Base-by-base conservation (phyloP, 2,113 vertebrate species). In the Tetrax tetrax region DNA sequence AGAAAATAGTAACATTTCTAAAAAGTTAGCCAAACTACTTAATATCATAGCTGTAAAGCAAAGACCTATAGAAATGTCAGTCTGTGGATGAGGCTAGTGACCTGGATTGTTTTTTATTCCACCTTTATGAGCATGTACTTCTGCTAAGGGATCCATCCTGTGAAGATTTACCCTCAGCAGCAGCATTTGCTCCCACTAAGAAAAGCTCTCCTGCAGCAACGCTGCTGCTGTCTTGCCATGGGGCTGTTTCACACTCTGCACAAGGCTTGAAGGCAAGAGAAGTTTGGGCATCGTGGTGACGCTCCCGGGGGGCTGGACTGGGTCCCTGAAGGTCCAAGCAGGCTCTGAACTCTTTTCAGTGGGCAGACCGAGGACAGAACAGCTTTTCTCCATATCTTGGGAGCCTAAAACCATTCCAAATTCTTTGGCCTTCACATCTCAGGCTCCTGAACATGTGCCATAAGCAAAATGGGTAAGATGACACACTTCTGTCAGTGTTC, bases 1-100 rank as follows among this genome's bases (percentile, higher is more conserved):
- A 97, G 96, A 97, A 97, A 97, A 97, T 91, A 97, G 95, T 93
- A 96, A 96, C 93, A 87, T 96, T 97, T 96, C 83, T 70, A 95
- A 97, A 96, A 93, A 94, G 84, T 90, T 94, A 83, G 95, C 93
- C 71, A 85, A 96, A 81, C 95, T 96, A 89, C 91, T 95, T 94
- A 93, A 91, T 95, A 92, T 92, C 79, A 48, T 48, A 89, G 92
- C 95, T 96, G 71, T 93, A 90, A 94, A 95, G 96, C 57, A 57
- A 72, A 87, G 88, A 56, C 93, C 75, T 93, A 95, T 78, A 80
- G 94, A 97, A 97, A 90, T 96, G 94, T 91, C 80, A 81, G 87
- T 50, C 78, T 17, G 25, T 70, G 88, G 81, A 92, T 31, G 60
- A 90, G 90, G 85, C 93, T 76, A 23, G 65, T 92, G 91, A 78